Base-by-base conservation (phyloP, 37 sponge, comb jelly and placozoan genomes). In the Ianthella basta region DNA sequence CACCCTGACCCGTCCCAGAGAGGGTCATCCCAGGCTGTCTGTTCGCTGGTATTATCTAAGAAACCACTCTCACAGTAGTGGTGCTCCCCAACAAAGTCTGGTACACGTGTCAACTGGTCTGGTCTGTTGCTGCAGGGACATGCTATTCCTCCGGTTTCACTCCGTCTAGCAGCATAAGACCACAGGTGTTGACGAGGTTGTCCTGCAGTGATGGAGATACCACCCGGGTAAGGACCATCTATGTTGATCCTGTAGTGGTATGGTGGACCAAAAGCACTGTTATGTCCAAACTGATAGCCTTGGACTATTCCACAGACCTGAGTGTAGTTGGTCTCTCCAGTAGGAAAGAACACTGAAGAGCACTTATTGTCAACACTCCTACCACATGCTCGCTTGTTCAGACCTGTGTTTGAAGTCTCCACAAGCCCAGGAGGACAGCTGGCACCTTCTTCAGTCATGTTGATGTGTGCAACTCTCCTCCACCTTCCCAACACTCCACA, bases 381-480 rank as follows among this genome's bases (percentile, higher is more conserved):
- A 23, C 73, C 73, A 72, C 73, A 72, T 12, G 73, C 73, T 72
- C 73, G 32, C 37, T 38, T 72, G 73, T 72, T 72, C 5, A 21
- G 16, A 34, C 40, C 13, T 12, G 73, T 8, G 41, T 72, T 37
- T 8, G 12, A 10, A 10, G 16, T 29, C 19, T 72, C 38, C 39
- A 13, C 8, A 4, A 72, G 73, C 19, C 30, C 38, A 20, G 73
- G 73, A 32, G 73, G 73, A 40, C 73, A 72, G 20, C 18, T 33
- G 13, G 73, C 73, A 37, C 73, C 73, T 29, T 72, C 20, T 32
- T 72, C 38, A 33, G 23, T 21, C 73, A 72, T 72, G 73, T 72
- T 72, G 73, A 72, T 72, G 73, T 72, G 30, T 21, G 73, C 39
- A 36, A 72, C 73, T 72, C 23, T 23, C 30, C 73, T 72, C 73